These are phyloP conservation scores for fruit fly (Drosophila melanogaster) DNA, from an alignment of 1,140 invertebrate genomes.

Conservation along the genomic window Release_6_plus_ISO1_MT NT_033777.3:14100501-14101000, in stretches of 20 bases:
- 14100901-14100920: constrained; percentile 70
- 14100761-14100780: constrained; percentile 20
- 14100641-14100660: constrained; percentile 55
- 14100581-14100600: constrained; percentile 50
- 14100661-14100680: constrained; percentile 50
- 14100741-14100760: background rate
- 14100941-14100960: constrained; percentile 65
- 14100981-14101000: too few species aligned
- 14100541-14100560: constrained; percentile 34
- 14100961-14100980: too few species aligned
- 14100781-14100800: constrained; percentile 53
- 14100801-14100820: constrained; percentile 61
- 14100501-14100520: constrained; percentile 24
- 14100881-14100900: constrained; percentile 61
- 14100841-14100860: constrained; percentile 70
- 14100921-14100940: constrained; percentile 76
- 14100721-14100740: background rate
- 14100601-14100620: constrained; percentile 50
- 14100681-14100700: constrained; percentile 56
- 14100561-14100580: constrained; percentile 18
- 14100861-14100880: constrained; percentile 66
- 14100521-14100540: constrained; percentile 58
- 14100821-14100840: constrained; percentile 59
- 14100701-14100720: constrained; percentile 44
- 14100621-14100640: background rate